Evolutionary conservation across 2,888 invertebrate species (phyloP).

Genomic region (Eudemis profundana): DNA sequence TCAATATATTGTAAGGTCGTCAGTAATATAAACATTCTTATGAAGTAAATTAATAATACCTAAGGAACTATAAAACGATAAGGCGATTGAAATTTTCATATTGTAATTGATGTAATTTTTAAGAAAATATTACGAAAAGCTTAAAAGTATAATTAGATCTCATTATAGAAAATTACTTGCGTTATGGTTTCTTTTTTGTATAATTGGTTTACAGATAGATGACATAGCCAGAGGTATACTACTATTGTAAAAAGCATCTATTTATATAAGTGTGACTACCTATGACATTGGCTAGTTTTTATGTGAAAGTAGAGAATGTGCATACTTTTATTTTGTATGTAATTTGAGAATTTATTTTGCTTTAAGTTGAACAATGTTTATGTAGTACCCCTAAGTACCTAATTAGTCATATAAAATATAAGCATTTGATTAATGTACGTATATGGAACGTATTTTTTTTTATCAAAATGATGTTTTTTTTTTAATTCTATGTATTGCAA

Average conservation of each 20-base stretch:
- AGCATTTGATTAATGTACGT: slow-evolving; percentile 1
- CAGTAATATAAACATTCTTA: slow-evolving; percentile 50
- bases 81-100: slow-evolving; percentile 42
- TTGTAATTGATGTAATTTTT: slow-evolving; percentile 48
- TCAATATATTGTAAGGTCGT: slow-evolving; percentile 11
- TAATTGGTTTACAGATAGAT: slow-evolving; percentile 2
- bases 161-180: slow-evolving; percentile 52
- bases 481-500: not conserved
- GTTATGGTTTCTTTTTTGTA: slow-evolving; percentile 24
- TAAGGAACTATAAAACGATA: slow-evolving; percentile 48
- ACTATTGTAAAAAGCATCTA: no score
- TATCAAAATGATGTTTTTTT: not conserved
- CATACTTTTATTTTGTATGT: not conserved
- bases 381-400: slow-evolving; percentile 19
- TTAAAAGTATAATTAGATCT: slow-evolving; percentile 67
- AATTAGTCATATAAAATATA: slow-evolving; percentile 26
- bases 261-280: not conserved
- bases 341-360: slow-evolving; percentile 11
- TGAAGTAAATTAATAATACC: slow-evolving; percentile 56
- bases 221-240: no score
- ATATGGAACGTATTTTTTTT: not conserved
- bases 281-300: not conserved
- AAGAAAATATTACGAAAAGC: slow-evolving; percentile 44
- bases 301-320: not conserved
- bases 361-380: slow-evolving; percentile 27